These are phyloP conservation scores for Erpornis zantholeuca DNA, from an alignment of 2,113 vertebrate genomes.

Conservation along the genomic window DNA sequence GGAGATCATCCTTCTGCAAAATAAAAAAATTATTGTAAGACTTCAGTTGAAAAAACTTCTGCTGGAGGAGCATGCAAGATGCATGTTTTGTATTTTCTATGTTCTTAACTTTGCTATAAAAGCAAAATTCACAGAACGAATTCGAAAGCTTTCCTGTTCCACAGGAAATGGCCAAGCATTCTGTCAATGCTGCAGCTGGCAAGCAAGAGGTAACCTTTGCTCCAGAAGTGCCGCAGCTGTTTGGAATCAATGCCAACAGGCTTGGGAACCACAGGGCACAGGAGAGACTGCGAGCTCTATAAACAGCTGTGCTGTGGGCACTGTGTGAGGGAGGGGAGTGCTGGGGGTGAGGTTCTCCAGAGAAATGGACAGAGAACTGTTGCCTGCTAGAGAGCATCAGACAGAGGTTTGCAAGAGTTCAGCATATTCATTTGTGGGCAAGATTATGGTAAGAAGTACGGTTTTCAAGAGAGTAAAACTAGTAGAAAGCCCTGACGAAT, in stretches of 20 bases:
- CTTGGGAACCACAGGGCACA: neutral
- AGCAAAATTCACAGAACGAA: neutral
- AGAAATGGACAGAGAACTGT: neutral
- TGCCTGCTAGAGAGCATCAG: neutral
- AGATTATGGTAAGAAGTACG: neutral
- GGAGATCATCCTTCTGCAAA: neutral
- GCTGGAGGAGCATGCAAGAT: neutral
- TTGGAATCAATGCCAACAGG: neutral
- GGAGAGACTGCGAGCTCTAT: neutral
- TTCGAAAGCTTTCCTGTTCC: neutral
- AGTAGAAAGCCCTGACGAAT: neutral
- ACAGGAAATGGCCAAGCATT: neutral
- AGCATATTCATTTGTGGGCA: neutral
- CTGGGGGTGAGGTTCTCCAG: neutral
- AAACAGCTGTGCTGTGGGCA: neutral
- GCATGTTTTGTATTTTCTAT: neutral
- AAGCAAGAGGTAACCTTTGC: neutral
- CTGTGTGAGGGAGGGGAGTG: no score
- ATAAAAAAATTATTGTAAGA: neutral
- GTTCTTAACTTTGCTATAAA: neutral
- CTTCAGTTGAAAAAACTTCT: neutral
- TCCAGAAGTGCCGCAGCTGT: neutral
- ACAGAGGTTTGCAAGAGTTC: neutral
- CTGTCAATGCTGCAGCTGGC: neutral
- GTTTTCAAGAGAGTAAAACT: neutral